phyloP scores from a whole-genome alignment of 1,140 invertebrate species.

The Rhopalosiphum maidis region DNA sequence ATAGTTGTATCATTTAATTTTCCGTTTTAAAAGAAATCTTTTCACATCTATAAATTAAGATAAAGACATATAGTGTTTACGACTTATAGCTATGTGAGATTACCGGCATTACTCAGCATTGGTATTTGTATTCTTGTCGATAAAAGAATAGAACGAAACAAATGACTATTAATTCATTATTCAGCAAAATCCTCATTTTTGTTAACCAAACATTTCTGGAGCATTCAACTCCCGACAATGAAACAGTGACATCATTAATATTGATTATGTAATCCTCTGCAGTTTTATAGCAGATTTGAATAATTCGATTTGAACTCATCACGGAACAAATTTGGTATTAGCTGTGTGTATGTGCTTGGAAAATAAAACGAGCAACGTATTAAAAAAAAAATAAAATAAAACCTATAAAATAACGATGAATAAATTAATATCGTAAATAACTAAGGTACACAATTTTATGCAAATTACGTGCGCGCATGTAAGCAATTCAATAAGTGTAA shows the following conservation, averaged over 20 bases:
- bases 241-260: not conserved
- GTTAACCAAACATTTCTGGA: not conserved
- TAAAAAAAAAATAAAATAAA: not conserved
- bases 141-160: not conserved
- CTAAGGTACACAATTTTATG: not conserved
- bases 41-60: too few relatives aligned
- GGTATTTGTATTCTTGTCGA: not conserved
- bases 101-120: too few relatives aligned
- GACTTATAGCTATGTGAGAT: too few relatives aligned
- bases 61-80: too few relatives aligned
- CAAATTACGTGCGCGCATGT: not conserved
- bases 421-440: constrained; percentile 27
- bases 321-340: not conserved
- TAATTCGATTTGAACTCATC: constrained; percentile 12
- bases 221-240: not conserved
- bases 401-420: constrained; percentile 4
- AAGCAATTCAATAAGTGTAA: not conserved
- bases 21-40: too few relatives aligned
- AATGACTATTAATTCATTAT: not conserved
- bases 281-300: constrained; percentile 24
- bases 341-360: not conserved
- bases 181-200: not conserved
- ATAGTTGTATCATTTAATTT: too few relatives aligned
- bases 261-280: not conserved
- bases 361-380: not conserved